phyloP scores from a whole-genome alignment of 92 coral and sea anemone species.

The Porites lobata region DNA sequence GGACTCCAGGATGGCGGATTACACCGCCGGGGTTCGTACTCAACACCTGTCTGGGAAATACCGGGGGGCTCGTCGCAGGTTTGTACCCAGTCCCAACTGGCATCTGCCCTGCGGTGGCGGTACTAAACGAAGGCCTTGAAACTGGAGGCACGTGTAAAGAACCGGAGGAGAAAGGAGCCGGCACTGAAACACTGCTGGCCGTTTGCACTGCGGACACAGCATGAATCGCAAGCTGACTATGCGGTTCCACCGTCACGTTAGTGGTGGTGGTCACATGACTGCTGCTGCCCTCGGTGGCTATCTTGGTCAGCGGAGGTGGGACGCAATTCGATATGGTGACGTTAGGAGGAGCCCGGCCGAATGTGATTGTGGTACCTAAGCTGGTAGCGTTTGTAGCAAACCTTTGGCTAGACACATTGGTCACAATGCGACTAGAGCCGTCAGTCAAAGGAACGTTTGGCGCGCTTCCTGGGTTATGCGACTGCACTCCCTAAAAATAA shows the following conservation, averaged over 20 bases:
- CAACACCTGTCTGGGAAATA: constrained; percentile 45
- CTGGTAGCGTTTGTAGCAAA: constrained; percentile 86
- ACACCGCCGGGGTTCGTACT: constrained; percentile 39
- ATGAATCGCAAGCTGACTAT: constrained; percentile 37
- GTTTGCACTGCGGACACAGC: constrained; percentile 41
- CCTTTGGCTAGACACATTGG: constrained; percentile 85
- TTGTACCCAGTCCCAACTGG: constrained; percentile 38
- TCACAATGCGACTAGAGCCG: constrained; percentile 78
- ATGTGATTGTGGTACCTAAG: constrained; percentile 87
- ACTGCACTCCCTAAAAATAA: constrained; percentile 66
- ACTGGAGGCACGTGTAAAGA: constrained; percentile 27
- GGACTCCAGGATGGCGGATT: constrained; percentile 58
- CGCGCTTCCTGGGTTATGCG: constrained; percentile 54
- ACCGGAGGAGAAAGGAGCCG: constrained; percentile 44
- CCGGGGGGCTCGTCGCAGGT: constrained; percentile 29
- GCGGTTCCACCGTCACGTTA: constrained; percentile 32
- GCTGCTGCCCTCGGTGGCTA: constrained; percentile 49
- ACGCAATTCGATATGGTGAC: constrained; percentile 73
- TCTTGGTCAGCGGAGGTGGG: constrained; percentile 75
- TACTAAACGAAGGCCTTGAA: constrained; percentile 34
- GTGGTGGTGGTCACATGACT: constrained; percentile 48
- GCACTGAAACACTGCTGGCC: constrained; percentile 49
- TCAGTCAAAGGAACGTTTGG: constrained; percentile 38
- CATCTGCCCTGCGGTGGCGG: constrained; percentile 34
- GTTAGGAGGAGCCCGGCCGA: constrained; percentile 87